Conservation (phyloP, 2,113 vertebrate species). For the Plecotus auritus region DNA sequence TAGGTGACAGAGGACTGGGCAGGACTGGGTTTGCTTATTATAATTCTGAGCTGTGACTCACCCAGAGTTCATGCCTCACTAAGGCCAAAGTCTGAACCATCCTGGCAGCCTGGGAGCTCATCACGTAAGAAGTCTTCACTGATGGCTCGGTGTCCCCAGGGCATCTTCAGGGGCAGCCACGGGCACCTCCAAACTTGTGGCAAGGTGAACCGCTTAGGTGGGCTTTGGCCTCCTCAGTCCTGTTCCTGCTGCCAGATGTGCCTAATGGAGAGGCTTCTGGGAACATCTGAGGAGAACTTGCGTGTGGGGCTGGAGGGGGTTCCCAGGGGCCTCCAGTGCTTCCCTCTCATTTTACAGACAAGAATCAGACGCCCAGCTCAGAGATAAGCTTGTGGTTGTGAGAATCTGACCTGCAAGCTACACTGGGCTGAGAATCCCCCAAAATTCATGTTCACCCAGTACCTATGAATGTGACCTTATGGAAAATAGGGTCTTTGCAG, state of each 20-base stretch:
- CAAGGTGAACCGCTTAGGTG: fast-evolving
- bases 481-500: not conserved
- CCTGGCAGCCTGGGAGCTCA: not conserved
- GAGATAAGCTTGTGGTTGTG: not conserved
- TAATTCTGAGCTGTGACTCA: not conserved
- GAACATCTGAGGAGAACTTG: not conserved
- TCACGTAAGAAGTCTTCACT: not conserved
- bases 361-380: not conserved
- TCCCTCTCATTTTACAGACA: not conserved
- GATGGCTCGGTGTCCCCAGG: not conserved
- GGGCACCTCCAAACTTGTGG: not conserved
- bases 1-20: not conserved
- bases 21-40: not conserved
- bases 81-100: not conserved
- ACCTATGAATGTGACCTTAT: not conserved
- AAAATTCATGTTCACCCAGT: not conserved
- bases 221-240: not conserved
- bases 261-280: not conserved
- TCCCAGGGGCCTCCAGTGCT: fast-evolving
- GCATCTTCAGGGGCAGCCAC: fast-evolving
- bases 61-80: not conserved
- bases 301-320: fast-evolving
- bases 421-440: not conserved
- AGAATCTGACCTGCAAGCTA: not conserved
- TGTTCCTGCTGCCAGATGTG: not conserved